These are phyloP conservation scores for Trissolcus japonicus DNA, from an alignment of 2,888 invertebrate genomes.

Conservation along the genomic window DNA sequence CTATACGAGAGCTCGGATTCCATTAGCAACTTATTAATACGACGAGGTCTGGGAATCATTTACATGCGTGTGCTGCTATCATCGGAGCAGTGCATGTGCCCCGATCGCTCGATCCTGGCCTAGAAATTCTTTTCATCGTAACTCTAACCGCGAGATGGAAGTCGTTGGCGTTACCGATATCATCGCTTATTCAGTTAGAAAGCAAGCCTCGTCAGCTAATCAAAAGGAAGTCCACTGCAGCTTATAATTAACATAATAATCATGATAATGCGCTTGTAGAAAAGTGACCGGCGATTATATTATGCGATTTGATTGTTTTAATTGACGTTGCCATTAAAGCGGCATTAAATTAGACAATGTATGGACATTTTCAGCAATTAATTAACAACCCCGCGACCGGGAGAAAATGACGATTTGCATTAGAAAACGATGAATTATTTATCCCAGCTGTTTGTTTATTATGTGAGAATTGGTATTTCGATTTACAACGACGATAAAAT, in stretches of 20 bases:
- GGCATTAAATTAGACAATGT: conserved; percentile 21
- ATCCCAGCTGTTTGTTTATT: conserved; percentile 25
- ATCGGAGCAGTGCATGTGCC: conserved; percentile 38
- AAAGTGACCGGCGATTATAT: conserved; percentile 42
- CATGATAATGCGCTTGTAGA: conserved; percentile 30
- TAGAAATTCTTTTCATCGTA: conserved; percentile 51
- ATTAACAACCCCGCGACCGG: conserved; percentile 15
- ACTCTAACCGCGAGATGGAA: conserved; percentile 51
- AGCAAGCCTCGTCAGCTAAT: conserved; percentile 38
- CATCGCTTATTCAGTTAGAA: conserved; percentile 52
- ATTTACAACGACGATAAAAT: neutral
- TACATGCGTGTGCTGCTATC: conserved; percentile 49
- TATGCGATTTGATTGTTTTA: conserved; percentile 42
- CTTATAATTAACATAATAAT: conserved; percentile 53
- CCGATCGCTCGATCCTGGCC: conserved; percentile 47
- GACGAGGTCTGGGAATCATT: conserved; percentile 50
- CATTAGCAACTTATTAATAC: conserved; percentile 71
- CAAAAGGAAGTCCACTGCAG: conserved; percentile 43
- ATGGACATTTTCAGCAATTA: conserved; percentile 36
- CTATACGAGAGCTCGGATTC: conserved; percentile 67
- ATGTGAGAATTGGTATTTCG: conserved; percentile 36
- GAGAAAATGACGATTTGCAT: conserved; percentile 45
- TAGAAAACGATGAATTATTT: conserved; percentile 37
- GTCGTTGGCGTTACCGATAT: conserved; percentile 52
- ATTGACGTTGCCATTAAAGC: conserved; percentile 42